Evolutionary conservation across 2,797 vertebrate species (phyloP), one percentile per base, ranked within the genome.

Genomic region (Trematomus bernacchii): DNA sequence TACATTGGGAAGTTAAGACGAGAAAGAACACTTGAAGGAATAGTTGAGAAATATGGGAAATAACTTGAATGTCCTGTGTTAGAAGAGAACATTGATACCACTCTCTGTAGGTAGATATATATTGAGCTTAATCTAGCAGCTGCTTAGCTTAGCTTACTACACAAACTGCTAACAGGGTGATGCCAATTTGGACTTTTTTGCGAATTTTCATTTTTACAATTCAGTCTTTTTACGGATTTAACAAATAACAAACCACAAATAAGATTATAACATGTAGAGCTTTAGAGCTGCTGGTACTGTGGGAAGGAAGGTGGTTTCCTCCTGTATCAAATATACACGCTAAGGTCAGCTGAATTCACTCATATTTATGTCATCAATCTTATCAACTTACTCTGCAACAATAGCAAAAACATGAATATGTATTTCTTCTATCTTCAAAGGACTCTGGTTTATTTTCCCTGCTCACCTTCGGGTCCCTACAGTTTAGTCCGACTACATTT

Each of bases 401-500:
- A 37, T 12, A 53, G 64, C 15, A 58, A 58, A 58, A 10, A 69
- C 54, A 13, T 0, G 3, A 18, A 55, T 68, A 12, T 48, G 42
- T 58, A 37, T 52, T 58, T 42, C n/a, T 51, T 46, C 0, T 18
- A 33, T 59, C 16, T 59, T 47, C 12, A 27, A 15, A 43, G 37
- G n/a, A 18, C 23, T 15, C 13, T 21, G 40, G 3, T 43, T 64
- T 40, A 53, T 11, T 52, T 43, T 42, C 60, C 48, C 3, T 55
- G n/a, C 19, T 58, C 46, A 23, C 43, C 37, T 15, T 55, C 13
- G 11, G 2, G 10, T 64, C 47, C 4, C 44, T 48, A 30, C 11
- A 23, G 67, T 61, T 15, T 5, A 50, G 55, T 78, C 44, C 53
- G 65, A 67, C 57, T 14, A 21, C n/a, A 68, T 73, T 48, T 64